phyloP scores from a whole-genome alignment of 2,113 vertebrate genomes.

The Chelonoidis abingdonii region DNA sequence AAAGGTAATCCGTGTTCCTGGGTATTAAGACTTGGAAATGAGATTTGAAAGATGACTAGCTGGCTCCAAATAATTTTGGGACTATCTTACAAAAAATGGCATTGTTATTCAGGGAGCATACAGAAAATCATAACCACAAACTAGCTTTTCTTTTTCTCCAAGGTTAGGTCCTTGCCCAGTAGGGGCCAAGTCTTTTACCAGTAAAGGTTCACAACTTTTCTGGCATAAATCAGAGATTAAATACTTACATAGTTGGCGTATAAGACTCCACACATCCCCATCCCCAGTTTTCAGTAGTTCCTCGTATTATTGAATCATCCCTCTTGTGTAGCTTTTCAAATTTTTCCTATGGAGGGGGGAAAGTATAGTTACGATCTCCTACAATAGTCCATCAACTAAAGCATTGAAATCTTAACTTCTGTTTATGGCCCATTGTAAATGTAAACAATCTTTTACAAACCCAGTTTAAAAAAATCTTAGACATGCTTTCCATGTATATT shows the following conservation, averaged over 20 bases:
- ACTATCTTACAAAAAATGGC: neutral
- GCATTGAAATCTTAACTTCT: fast-evolving
- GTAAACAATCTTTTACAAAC: neutral
- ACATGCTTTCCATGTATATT: neutral
- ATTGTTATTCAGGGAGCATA: neutral
- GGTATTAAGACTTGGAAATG: neutral
- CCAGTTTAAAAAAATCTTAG: neutral
- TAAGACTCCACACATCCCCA: fast-evolving
- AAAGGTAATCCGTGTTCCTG: neutral
- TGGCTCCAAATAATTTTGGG: neutral
- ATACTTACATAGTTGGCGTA: neutral
- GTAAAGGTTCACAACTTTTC: neutral
- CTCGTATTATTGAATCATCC: neutral
- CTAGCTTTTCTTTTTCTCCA: neutral
- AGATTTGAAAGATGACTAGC: neutral
- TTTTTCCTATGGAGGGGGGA: neutral
- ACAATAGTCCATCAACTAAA: neutral
- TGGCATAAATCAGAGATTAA: neutral
- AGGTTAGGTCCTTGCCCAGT: neutral
- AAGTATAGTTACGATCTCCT: neutral
- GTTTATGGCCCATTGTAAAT: neutral
- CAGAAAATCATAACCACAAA: neutral
- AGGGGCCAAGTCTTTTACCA: neutral
- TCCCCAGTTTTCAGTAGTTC: neutral
- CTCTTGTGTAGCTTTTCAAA: neutral